Base-by-base conservation (phyloP, 2,113 vertebrate genomes). In the Orthochromis malagaraziensis region DNA sequence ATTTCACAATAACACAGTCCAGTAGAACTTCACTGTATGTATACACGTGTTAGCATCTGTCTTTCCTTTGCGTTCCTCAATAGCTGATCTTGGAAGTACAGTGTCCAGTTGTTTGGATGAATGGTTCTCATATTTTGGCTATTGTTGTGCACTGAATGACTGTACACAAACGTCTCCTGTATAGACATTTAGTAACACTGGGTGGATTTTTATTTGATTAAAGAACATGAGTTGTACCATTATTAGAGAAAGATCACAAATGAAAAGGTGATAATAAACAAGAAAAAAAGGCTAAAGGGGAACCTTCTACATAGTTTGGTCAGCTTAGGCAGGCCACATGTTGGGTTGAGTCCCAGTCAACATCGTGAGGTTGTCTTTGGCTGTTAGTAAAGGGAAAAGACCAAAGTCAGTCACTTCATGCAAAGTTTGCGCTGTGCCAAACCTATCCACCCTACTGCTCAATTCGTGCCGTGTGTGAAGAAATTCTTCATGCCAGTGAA, bases 361-460 rank as follows among this genome's bases (percentile, higher is more conserved):
- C 93, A 95, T 95, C 88, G 49, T 80, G 80, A 95, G 86, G 95
- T 95, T 95, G 95, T 95, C 91, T 95, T 96, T 95, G 94, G 95
- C 94, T 90, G 82, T 92, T 81, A 86, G 84, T 33, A 80, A 87
- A 87, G 93, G 94, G 94, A 94, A 95, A 96, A 95, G 85, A 88
- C 93, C 84, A 90, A 95, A 94, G 91, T 95, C 91, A 85, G 90
- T 73, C 68, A 86, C 91, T 93, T 93, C 93, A 94, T 87, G 85
- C 84, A 86, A 91, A 92, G 84, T 82, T 26, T 60, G 79, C 82
- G 16, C 9, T 8, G 70, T 92, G 91, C 91, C 93, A 94, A 91
- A 24, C 63, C 84, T 92, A 89, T 92, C 94, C 87, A 85, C 92
- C 90, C 91, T 89, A 68, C 89, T 84, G 70, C 91, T 83, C 54